Conservation (phyloP, 2,797 vertebrate genomes). For the Dromococcyx pavoninus region DNA sequence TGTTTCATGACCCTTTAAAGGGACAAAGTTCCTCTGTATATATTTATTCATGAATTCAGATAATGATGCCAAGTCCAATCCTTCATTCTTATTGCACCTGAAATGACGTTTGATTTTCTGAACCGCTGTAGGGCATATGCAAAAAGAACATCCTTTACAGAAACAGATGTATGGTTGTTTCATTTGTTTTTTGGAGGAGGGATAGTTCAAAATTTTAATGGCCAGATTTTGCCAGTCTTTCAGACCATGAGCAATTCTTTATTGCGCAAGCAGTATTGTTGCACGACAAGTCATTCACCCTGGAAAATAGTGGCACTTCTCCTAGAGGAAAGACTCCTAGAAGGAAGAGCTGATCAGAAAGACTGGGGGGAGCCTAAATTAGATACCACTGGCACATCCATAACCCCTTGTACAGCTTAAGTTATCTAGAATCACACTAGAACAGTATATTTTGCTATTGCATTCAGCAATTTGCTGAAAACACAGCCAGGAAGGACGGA, state of each 20-base stretch:
- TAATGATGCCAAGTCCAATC: background rate
- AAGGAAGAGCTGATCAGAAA: background rate
- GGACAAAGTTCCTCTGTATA: background rate
- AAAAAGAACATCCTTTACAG: background rate
- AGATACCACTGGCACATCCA: background rate
- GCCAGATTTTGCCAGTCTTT: background rate
- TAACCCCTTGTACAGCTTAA: background rate
- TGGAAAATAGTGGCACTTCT: background rate
- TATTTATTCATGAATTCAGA: constrained; percentile 39
- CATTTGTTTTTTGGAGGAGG: background rate
- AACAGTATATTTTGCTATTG: background rate
- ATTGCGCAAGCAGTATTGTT: background rate
- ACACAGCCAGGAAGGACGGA: background rate
- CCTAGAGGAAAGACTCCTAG: background rate
- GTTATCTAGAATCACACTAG: background rate
- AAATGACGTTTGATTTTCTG: background rate
- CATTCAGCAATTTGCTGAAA: background rate
- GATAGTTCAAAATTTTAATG: background rate
- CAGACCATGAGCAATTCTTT: background rate
- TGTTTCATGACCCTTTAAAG: constrained; percentile 22
- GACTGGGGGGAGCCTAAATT: background rate
- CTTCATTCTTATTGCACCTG: background rate
- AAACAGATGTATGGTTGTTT: background rate
- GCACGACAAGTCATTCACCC: background rate
- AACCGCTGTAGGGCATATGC: background rate